Evolutionary conservation across 2,797 vertebrate genomes (phyloP).

Genomic region (Spinibarbus caldwelli): DNA sequence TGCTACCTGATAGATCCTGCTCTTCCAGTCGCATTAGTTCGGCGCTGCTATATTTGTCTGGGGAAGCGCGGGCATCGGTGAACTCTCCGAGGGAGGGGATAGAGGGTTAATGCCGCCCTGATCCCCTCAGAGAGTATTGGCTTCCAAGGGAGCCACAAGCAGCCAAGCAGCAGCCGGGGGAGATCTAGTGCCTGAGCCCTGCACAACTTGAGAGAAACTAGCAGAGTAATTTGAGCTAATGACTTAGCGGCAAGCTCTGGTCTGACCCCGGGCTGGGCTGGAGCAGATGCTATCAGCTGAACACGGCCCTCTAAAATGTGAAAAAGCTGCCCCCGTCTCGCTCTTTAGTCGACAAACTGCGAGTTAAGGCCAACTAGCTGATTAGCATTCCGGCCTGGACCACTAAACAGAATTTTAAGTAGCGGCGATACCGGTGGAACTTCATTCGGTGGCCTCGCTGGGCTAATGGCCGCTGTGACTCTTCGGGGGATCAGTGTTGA

Average conservation of each 20-base stretch:
- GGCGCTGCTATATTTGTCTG: conserved; percentile 69
- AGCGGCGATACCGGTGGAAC: conserved; percentile 78
- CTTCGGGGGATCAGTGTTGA: neutral
- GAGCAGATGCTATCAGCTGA: conserved; percentile 81
- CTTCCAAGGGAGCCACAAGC: conserved; percentile 77
- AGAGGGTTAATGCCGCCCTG: conserved; percentile 76
- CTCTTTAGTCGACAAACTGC: conserved; percentile 57
- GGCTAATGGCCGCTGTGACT: conserved; percentile 79
- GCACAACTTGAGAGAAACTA: conserved; percentile 74
- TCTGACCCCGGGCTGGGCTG: conserved; percentile 73
- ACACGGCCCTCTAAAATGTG: conserved; percentile 78
- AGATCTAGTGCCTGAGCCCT: conserved; percentile 70
- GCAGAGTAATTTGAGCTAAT: conserved; percentile 84
- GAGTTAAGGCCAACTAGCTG: conserved; percentile 71
- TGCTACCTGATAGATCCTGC: conserved; percentile 73
- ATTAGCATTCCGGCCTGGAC: conserved; percentile 83
- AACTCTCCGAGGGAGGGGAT: conserved; percentile 69
- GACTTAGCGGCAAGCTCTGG: conserved; percentile 80
- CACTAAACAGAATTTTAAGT: conserved; percentile 86
- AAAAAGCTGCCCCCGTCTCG: conserved; percentile 61
- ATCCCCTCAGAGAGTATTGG: conserved; percentile 82
- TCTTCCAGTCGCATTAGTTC: conserved; percentile 62
- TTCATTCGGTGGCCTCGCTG: conserved; percentile 77
- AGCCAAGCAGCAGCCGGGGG: conserved; percentile 60
- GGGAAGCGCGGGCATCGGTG: conserved; percentile 71